Conservation (phyloP, 2,113 vertebrate genomes). For the Datnioides undecimradiatus region DNA sequence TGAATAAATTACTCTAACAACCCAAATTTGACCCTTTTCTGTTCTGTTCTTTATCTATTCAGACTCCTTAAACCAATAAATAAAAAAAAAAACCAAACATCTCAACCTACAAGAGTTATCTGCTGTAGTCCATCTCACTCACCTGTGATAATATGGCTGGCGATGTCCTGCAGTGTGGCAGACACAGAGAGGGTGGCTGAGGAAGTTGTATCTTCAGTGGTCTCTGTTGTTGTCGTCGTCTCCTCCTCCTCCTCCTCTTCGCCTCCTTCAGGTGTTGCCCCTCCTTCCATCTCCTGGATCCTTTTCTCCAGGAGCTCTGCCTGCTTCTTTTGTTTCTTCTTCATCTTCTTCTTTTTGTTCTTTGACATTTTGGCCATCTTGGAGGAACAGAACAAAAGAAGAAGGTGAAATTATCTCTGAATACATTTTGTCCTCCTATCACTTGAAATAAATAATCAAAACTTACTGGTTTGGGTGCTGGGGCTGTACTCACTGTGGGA, state of each 20-base stretch:
- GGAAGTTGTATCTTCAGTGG: conserved; percentile 80
- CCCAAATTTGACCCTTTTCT: too few relatives aligned
- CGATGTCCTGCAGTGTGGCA: conserved; percentile 70
- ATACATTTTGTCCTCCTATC: not conserved
- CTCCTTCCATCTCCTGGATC: conserved; percentile 93
- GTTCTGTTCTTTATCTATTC: too few relatives aligned
- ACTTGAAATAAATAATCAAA: not conserved
- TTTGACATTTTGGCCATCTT: conserved; percentile 96
- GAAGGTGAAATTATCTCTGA: not conserved
- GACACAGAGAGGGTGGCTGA: conserved; percentile 65
- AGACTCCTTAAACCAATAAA: not conserved
- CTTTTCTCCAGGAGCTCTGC: conserved; percentile 94
- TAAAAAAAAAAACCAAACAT: conserved; percentile 8
- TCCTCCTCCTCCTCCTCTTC: conserved; percentile 84
- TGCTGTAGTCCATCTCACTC: conserved; percentile 10
- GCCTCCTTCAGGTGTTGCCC: conserved; percentile 74
- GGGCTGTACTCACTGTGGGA: conserved; percentile 94
- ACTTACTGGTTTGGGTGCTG: conserved; percentile 94
- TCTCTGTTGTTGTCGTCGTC: conserved; percentile 79
- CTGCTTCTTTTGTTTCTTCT: conserved; percentile 97
- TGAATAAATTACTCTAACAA: not conserved
- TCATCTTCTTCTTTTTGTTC: conserved; percentile 98
- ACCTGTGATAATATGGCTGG: conserved; percentile 69
- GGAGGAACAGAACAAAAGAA: not conserved
- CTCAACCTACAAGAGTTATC: not conserved